These are phyloP conservation scores for Drosophila ironensis DNA, from an alignment of 1,140 invertebrate species.

Conservation along the genomic window DNA sequence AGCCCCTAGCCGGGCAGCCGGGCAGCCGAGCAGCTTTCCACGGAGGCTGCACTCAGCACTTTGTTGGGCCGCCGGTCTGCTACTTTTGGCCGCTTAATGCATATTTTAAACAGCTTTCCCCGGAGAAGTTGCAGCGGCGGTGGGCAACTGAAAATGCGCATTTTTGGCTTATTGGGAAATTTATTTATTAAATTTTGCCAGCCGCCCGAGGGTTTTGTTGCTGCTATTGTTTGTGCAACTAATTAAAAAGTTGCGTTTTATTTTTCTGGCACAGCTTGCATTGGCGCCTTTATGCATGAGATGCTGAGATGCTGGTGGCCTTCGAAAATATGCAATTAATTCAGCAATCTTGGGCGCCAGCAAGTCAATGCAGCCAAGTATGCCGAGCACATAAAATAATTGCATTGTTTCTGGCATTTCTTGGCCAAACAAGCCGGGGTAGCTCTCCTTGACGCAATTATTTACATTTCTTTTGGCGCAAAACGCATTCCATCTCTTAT, in stretches of 20 bases:
- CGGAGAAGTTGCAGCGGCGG: slow-evolving; percentile 20
- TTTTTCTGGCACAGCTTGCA: slow-evolving; percentile 17
- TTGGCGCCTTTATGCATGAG: slow-evolving; percentile 53
- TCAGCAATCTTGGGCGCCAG: slow-evolving; percentile 35
- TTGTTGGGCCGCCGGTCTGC: slow-evolving; percentile 12
- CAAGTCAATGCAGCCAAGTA: slow-evolving; percentile 40
- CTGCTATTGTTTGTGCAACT: slow-evolving; percentile 57
- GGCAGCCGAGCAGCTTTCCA: slow-evolving; percentile 14
- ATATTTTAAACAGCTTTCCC: slow-evolving; percentile 68
- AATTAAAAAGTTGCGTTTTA: slow-evolving; percentile 65
- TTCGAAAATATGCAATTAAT: slow-evolving; percentile 71
- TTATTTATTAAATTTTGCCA: slow-evolving; percentile 75
- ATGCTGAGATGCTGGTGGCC: slow-evolving; percentile 36
- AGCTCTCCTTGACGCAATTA: slow-evolving; percentile 44
- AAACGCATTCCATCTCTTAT: slow-evolving; percentile 21
- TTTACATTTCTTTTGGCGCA: slow-evolving; percentile 59
- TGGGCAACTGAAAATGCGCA: slow-evolving; percentile 38
- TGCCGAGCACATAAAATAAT: slow-evolving; percentile 50
- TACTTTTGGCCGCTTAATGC: slow-evolving; percentile 65
- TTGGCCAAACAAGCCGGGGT: slow-evolving; percentile 13
- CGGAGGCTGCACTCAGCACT: slow-evolving; percentile 23
- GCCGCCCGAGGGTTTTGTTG: slow-evolving; percentile 19
- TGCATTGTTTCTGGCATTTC: slow-evolving; percentile 67
- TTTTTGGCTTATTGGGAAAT: slow-evolving; percentile 76
- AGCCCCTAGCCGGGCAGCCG: slow-evolving; percentile 42